Percentiles rank a stretch among this genome's conserved stretches.
These are phyloP conservation scores for Armadillidium nasatum DNA, from an alignment of 1,140 invertebrate species.

Conservation along the genomic window DNA sequence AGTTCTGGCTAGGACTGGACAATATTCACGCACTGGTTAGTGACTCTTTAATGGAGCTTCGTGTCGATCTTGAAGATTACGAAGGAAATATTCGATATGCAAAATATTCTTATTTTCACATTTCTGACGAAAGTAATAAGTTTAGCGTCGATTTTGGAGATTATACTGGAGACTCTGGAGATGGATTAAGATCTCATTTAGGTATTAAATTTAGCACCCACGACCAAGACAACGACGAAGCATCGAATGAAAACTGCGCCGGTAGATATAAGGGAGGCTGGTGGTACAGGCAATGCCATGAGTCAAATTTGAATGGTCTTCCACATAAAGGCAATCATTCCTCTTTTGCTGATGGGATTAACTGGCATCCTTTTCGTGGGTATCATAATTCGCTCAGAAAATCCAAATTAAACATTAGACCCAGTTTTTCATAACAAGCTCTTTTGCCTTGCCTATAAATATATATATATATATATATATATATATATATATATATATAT, in stretches of 20 bases:
- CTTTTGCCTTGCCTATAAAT: too few species aligned
- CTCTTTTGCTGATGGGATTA: not conserved
- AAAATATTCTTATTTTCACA: not conserved
- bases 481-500: too few species aligned
- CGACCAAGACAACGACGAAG: not conserved
- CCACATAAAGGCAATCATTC: not conserved
- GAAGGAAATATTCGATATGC: not conserved
- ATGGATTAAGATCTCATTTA: not conserved
- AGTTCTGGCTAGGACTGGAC: conserved; percentile 65
- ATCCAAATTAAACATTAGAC: not conserved
- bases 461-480: too few species aligned
- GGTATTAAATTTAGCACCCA: not conserved
- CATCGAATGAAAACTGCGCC: not conserved
- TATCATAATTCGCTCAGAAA: not conserved
- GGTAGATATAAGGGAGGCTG: not conserved
- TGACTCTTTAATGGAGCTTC: not conserved
- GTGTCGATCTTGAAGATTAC: not conserved
- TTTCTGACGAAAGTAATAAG: not conserved
- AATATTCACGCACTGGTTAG: conserved; percentile 54
- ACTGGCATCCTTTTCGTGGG: not conserved
- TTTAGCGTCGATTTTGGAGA: not conserved
- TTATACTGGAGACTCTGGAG: not conserved
- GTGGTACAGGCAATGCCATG: not conserved
- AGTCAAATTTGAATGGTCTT: not conserved
- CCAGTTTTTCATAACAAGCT: too few species aligned